These are phyloP conservation scores for Cremastobaeus sp. DNA, from an alignment of 2,888 invertebrate species.

Conservation along the genomic window DNA sequence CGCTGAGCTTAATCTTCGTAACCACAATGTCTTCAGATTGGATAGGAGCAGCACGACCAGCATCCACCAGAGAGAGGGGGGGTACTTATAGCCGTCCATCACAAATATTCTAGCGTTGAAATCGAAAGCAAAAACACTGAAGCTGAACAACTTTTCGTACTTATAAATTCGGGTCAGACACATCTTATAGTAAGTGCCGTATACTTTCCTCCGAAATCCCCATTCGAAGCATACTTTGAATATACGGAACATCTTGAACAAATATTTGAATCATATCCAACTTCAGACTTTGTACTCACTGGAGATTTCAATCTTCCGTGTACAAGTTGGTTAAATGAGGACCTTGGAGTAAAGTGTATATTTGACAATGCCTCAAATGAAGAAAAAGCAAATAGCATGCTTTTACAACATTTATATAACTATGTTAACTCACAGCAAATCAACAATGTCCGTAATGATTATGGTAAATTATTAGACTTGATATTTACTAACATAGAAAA, in stretches of 20 bases:
- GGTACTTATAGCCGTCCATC: background rate
- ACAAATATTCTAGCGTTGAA: background rate
- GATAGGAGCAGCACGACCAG: background rate
- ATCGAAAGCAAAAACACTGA: background rate
- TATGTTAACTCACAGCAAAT: too few species aligned
- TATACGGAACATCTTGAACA: background rate
- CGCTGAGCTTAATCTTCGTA: background rate
- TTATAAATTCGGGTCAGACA: background rate
- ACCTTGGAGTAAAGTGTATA: background rate
- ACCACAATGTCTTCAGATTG: background rate
- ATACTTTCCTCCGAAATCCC: background rate
- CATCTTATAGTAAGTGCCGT: background rate
- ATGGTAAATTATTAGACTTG: too few species aligned
- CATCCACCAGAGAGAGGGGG: background rate
- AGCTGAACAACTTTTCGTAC: background rate
- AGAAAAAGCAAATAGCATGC: background rate
- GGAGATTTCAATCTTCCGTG: background rate
- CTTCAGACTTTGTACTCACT: background rate
- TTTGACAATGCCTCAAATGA: background rate
- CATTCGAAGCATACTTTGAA: background rate
- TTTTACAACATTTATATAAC: too few species aligned
- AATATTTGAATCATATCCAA: background rate
- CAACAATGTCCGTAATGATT: too few species aligned
- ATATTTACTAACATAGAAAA: too few species aligned
- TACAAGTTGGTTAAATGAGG: background rate